These are phyloP conservation scores for Synaphobranchus kaupii DNA, from an alignment of 2,797 vertebrate species.

Conservation along the genomic window DNA sequence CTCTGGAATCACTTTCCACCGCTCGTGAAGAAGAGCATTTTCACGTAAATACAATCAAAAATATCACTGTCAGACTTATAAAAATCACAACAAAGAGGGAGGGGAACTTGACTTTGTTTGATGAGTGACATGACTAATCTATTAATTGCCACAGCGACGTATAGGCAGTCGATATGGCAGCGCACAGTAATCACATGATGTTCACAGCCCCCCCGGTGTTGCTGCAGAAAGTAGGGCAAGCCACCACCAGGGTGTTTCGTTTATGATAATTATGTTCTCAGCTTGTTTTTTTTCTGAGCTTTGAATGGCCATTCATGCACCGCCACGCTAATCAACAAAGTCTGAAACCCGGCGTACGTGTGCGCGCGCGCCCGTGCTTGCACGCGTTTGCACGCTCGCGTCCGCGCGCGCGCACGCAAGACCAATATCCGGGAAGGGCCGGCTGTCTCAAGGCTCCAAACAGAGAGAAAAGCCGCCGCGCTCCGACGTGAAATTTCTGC, in stretches of 20 bases:
- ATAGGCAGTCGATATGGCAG: constrained; percentile 47
- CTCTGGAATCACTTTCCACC: neutral
- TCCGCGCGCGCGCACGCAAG: constrained; percentile 27
- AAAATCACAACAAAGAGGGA: constrained; percentile 46
- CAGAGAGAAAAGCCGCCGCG: constrained; percentile 55
- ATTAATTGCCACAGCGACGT: constrained; percentile 51
- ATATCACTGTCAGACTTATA: neutral
- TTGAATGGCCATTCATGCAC: constrained; percentile 32
- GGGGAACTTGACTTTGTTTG: constrained; percentile 36
- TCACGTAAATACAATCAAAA: neutral
- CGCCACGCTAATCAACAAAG: constrained; percentile 22
- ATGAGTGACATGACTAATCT: constrained; percentile 55
- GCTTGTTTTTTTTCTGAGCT: constrained; percentile 47
- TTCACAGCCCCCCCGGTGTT: constrained; percentile 26
- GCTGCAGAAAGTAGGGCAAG: constrained; percentile 51
- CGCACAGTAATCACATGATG: constrained; percentile 16
- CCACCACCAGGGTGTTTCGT: constrained; percentile 42
- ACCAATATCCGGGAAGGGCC: constrained; percentile 37
- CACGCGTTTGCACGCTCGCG: constrained; percentile 11
- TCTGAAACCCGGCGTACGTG: neutral
- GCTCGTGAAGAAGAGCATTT: neutral
- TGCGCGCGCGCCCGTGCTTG: constrained; percentile 14
- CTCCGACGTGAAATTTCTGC: constrained; percentile 52
- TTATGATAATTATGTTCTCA: constrained; percentile 43
- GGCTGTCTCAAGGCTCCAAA: constrained; percentile 43